Percentiles rank a stretch among this genome's conserved stretches.
phyloP scores from a whole-genome alignment of 2,888 invertebrate species.

The Petrophora chlorosata region DNA sequence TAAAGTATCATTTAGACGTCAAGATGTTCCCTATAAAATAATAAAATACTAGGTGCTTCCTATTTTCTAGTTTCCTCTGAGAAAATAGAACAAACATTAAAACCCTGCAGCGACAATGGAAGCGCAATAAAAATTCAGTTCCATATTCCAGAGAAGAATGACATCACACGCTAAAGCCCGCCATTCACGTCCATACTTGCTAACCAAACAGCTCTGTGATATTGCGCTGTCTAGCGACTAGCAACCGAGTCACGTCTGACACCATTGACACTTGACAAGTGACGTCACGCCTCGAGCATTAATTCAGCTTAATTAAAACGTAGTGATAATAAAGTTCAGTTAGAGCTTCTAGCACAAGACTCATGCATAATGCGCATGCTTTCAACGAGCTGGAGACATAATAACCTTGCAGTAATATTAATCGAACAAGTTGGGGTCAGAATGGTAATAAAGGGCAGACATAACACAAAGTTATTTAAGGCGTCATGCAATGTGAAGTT shows the following conservation, averaged over 20 bases:
- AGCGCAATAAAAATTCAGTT: constrained; percentile 22
- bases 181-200: constrained; percentile 22
- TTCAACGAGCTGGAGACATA: constrained; percentile 1
- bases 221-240: constrained; percentile 26
- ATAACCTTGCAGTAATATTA: constrained; percentile 12
- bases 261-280: constrained; percentile 41
- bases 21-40: background rate
- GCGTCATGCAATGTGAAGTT: constrained; percentile 11
- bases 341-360: constrained; percentile 13
- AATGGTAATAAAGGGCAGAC: constrained; percentile 10
- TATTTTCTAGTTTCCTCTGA: constrained; percentile 9
- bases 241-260: constrained; percentile 45
- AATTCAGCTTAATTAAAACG: constrained; percentile 46
- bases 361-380: constrained; percentile 18
- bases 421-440: constrained; percentile 10
- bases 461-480: constrained; percentile 5
- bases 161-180: constrained; percentile 28
- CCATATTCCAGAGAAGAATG: constrained; percentile 26
- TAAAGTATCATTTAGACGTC: background rate
- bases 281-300: constrained; percentile 44
- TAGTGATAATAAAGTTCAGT: constrained; percentile 29
- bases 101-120: constrained; percentile 20
- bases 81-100: constrained; percentile 15
- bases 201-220: constrained; percentile 35
- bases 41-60: background rate